Evolutionary conservation across 2,888 invertebrate species (phyloP).

Genomic region (Ferdinandea cuprea): DNA sequence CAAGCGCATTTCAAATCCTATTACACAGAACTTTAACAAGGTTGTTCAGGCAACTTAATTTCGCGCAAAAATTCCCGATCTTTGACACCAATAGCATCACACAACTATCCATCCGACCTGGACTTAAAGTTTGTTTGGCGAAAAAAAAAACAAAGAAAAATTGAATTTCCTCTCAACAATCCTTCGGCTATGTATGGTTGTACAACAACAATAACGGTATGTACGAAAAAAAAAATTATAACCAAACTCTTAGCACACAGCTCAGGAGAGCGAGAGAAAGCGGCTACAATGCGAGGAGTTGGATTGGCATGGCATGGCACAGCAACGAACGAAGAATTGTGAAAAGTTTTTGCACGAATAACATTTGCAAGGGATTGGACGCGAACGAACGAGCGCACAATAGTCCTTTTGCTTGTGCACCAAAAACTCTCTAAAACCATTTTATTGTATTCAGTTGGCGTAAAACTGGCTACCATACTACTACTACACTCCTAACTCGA

Average conservation of each 20-base stretch:
- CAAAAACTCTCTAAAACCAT: constrained; percentile 46
- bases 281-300: background rate
- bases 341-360: constrained; percentile 38
- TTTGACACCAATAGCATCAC: constrained; percentile 65
- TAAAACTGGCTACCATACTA: constrained; percentile 44
- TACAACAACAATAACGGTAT: constrained; percentile 23
- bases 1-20: constrained; percentile 36
- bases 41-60: constrained; percentile 61
- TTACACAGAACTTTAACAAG: constrained; percentile 58
- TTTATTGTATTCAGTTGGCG: constrained; percentile 65
- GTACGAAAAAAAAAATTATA: constrained; percentile 9
- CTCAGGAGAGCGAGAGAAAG: background rate
- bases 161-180: constrained; percentile 31
- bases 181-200: constrained; percentile 1
- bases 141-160: too few relatives aligned
- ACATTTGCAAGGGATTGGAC: background rate
- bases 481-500: constrained; percentile 67
- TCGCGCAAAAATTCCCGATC: constrained; percentile 63
- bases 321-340: constrained; percentile 24
- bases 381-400: constrained; percentile 1
- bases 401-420: constrained; percentile 47
- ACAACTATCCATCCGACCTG: constrained; percentile 31
- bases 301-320: too few relatives aligned
- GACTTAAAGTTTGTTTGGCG: constrained; percentile 43
- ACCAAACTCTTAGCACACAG: background rate